Evolutionary conservation across 2,888 invertebrate genomes (phyloP).

Genomic region (Camponotus fellah): DNA sequence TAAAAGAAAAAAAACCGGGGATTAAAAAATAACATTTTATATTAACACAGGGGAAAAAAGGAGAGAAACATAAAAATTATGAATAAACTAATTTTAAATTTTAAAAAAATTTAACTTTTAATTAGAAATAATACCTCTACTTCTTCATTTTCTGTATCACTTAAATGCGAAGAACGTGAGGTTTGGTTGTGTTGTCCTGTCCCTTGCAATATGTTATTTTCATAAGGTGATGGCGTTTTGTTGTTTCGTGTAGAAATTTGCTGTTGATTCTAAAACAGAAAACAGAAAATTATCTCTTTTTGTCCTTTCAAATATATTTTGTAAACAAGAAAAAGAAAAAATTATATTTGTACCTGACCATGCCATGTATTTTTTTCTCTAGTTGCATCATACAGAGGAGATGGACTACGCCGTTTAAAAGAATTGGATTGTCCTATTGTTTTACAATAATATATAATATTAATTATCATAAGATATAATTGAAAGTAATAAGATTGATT

Average conservation of each 20-base stretch:
- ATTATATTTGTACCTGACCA: conserved; percentile 74
- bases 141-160: conserved; percentile 83
- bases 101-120: not conserved
- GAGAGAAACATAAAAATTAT: not conserved
- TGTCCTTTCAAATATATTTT: not conserved
- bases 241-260: conserved; percentile 74
- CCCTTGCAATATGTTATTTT: conserved; percentile 74
- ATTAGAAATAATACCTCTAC: conserved; percentile 78
- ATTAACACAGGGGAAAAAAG: conserved; percentile 50
- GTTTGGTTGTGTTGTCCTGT: conserved; percentile 77
- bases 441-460: conserved; percentile 41
- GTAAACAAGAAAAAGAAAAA: not conserved
- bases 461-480: not conserved
- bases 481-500: conserved; percentile 1
- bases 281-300: not conserved
- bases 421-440: conserved; percentile 67
- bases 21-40: conserved; percentile 44
- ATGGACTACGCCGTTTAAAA: conserved; percentile 82
- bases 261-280: conserved; percentile 71
- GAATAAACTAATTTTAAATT: not conserved
- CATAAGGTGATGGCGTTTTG: conserved; percentile 84
- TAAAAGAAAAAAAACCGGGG: conserved; percentile 56
- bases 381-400: conserved; percentile 79
- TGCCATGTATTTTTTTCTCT: conserved; percentile 80
- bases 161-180: conserved; percentile 79